Evolutionary conservation across 2,797 vertebrate genomes (phyloP).

Genomic region (Lagodon rhomboides): DNA sequence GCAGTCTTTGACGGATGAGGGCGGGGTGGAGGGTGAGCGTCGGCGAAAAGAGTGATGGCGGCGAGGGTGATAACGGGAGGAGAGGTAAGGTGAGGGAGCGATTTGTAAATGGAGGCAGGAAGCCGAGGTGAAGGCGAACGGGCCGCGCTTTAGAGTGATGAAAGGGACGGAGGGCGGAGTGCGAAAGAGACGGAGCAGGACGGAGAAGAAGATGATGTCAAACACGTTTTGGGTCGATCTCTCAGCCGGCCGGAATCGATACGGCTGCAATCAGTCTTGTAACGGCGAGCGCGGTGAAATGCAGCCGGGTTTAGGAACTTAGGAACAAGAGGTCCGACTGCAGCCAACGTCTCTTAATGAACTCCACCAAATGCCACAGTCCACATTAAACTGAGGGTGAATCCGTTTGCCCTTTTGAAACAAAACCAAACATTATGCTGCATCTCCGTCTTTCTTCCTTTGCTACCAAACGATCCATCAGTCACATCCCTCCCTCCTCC

Average conservation of each 20-base stretch:
- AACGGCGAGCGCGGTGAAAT: slow-evolving; percentile 41
- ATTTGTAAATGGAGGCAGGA: slow-evolving; percentile 48
- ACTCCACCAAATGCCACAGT: slow-evolving; percentile 40
- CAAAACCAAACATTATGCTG: slow-evolving; percentile 33
- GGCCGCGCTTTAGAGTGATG: slow-evolving; percentile 38
- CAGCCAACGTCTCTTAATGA: slow-evolving; percentile 33
- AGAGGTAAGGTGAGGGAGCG: slow-evolving; percentile 43
- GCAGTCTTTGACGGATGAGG: slow-evolving; percentile 35
- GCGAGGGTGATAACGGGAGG: slow-evolving; percentile 26
- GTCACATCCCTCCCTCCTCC: slow-evolving; percentile 20
- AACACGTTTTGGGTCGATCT: slow-evolving; percentile 68
- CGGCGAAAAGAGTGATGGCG: slow-evolving; percentile 32
- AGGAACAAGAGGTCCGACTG: slow-evolving; percentile 26
- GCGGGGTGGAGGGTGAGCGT: slow-evolving; percentile 23
- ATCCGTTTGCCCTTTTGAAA: slow-evolving; percentile 50
- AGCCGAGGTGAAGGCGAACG: slow-evolving; percentile 51
- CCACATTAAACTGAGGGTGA: slow-evolving; percentile 34
- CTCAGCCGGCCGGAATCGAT: slow-evolving; percentile 70
- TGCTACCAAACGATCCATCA: slow-evolving; percentile 13
- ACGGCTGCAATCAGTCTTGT: slow-evolving; percentile 63
- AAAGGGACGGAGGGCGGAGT: slow-evolving; percentile 41
- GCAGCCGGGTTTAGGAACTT: slow-evolving; percentile 37
- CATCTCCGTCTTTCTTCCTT: slow-evolving; percentile 14
- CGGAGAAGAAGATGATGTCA: slow-evolving; percentile 68
- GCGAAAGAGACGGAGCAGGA: slow-evolving; percentile 57